phyloP scores from a whole-genome alignment of 53 echinoderm and acorn worm species.

The Apostichopus leukothele region DNA sequence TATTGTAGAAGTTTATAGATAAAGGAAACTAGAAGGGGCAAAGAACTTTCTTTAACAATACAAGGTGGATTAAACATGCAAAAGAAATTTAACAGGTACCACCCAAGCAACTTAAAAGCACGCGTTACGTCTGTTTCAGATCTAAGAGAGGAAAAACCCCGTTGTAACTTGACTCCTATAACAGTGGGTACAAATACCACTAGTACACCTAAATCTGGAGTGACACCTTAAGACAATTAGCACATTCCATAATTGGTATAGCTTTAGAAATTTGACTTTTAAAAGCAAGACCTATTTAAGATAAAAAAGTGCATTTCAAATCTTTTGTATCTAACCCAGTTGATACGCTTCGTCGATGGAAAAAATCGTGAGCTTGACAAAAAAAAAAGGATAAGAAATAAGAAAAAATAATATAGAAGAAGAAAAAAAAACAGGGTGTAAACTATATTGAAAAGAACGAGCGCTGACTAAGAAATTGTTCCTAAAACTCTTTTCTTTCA shows the following conservation, averaged over 20 bases:
- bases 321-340: conserved; percentile 26
- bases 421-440: background rate
- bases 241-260: conserved; percentile 10
- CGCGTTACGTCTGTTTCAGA: too few relatives aligned
- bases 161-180: too few relatives aligned
- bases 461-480: background rate
- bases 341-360: conserved; percentile 1
- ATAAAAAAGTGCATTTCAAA: conserved; percentile 9
- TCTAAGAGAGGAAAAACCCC: too few relatives aligned
- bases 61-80: too few relatives aligned
- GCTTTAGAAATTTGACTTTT: background rate
- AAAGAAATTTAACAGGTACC: background rate
- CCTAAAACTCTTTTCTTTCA: too few relatives aligned
- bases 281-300: conserved; percentile 15
- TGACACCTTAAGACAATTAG: conserved; percentile 30
- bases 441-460: background rate
- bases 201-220: background rate
- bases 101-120: background rate
- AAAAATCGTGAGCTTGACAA: background rate
- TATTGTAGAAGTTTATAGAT: too few relatives aligned
- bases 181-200: too few relatives aligned
- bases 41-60: background rate
- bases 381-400: background rate
- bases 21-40: background rate
- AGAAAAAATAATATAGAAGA: background rate